Base-by-base conservation (phyloP, 2,888 invertebrate species). In the Subacronicta megacephala region DNA sequence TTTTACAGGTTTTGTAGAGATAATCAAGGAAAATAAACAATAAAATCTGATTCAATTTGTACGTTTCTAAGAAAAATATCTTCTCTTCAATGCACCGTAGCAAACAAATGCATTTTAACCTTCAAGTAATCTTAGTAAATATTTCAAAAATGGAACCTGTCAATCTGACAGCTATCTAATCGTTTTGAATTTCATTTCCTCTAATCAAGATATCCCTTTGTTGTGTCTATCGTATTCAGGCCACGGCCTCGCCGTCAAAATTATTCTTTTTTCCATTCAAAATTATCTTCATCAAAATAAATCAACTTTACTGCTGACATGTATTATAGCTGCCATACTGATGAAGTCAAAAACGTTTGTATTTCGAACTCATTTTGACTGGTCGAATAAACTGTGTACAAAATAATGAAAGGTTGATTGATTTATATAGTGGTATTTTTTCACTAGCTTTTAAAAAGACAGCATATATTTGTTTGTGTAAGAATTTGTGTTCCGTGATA, bases 121-220 rank as follows among this genome's bases (percentile, higher is more conserved):
- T 29, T 26, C 9, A 9, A n/a, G 6, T 3, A 17, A 17, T 15
- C 6, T 42, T 17, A n/a, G n/a, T n/a, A 18, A 2, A 17, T 10
- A 64, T 52, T 52, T 51, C 43, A 33, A 44, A 41, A 41, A 41
- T 40, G 47, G 47, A 68, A 54, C 36, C 7, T 64, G 1, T 33
- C 69, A 35, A 47, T 47, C 58, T 70, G 70, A 66, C 64, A 66
- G 65, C 64, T 66, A 58, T 70, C 58, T 38, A 51, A 41, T 57
- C 38, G 36, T 57, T 70, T 35, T 41, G 44, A 58, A 47, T 18
- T n/a, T 41, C 45, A 58, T 58, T 66, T 70, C 58, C 44, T 49
- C 44, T 15, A 63, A 57, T 70, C 65, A 52, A 50, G 35, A 42
- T 26, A 40, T 23, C 15, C 3, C 26, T 17, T 35, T 68, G 69